Percentiles rank a stretch among this genome's conserved stretches.
These are phyloP conservation scores for Triplophysa bombifrons DNA, from an alignment of 2,797 vertebrate genomes.

Conservation along the genomic window DNA sequence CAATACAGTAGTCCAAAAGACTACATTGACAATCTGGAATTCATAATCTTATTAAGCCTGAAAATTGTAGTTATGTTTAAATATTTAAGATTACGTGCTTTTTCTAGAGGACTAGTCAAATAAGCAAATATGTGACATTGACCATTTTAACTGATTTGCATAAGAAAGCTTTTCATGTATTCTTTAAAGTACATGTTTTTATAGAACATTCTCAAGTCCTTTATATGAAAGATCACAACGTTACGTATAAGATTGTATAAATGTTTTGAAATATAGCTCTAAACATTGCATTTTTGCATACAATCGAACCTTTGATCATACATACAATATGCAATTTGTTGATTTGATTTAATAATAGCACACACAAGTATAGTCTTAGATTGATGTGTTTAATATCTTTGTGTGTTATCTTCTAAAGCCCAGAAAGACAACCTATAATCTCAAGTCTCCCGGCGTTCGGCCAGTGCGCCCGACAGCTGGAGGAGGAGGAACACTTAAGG, in stretches of 20 bases:
- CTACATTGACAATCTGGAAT: background rate
- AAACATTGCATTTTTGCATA: too few relatives aligned
- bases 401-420: conserved; percentile 73
- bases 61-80: background rate
- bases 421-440: conserved; percentile 87
- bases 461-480: conserved; percentile 88
- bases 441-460: conserved; percentile 95
- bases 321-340: too few relatives aligned
- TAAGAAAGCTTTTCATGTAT: too few relatives aligned
- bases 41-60: background rate
- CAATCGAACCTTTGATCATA: too few relatives aligned
- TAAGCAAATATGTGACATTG: background rate
- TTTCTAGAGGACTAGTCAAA: background rate
- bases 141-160: background rate
- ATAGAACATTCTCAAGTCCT: too few relatives aligned
- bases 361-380: background rate
- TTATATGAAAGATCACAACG: too few relatives aligned
- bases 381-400: background rate
- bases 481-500: conserved; percentile 84
- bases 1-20: background rate
- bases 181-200: too few relatives aligned
- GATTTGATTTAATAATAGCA: background rate
- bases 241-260: too few relatives aligned
- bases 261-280: too few relatives aligned
- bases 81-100: background rate